Percentiles rank a stretch among this genome's conserved stretches.
Evolutionary conservation across 2,797 vertebrate genomes (phyloP).

Genomic region (Malurus leucopterus): DNA sequence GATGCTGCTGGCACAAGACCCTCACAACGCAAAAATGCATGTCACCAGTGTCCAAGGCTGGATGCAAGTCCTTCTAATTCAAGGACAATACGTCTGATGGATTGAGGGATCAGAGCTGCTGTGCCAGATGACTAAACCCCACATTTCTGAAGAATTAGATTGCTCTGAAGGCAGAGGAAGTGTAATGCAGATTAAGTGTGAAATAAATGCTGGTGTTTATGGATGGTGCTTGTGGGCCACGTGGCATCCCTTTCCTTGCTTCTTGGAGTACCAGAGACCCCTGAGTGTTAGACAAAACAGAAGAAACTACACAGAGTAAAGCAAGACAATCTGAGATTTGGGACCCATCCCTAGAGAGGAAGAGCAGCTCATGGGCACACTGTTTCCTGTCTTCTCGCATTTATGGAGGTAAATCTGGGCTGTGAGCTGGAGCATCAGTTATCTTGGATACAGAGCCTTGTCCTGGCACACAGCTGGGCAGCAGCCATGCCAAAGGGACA

Average conservation of each 20-base stretch:
- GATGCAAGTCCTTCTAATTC: neutral
- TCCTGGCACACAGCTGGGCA: neutral
- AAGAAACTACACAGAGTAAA: neutral
- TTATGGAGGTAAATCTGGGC: neutral
- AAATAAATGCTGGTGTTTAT: neutral
- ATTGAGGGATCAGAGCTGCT: neutral
- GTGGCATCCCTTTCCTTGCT: neutral
- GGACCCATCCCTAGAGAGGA: neutral
- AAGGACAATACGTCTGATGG: neutral
- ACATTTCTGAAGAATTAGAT: neutral
- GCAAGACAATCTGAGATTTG: neutral
- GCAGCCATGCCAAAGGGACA: neutral
- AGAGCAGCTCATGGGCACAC: rapidly evolving
- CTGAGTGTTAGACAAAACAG: neutral
- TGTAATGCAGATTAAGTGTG: neutral
- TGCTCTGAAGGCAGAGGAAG: neutral
- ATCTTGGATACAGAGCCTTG: neutral
- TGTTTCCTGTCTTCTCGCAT: neutral
- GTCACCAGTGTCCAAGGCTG: neutral
- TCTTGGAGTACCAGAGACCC: neutral
- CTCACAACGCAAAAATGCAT: neutral
- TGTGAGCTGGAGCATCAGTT: neutral
- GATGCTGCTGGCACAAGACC: neutral
- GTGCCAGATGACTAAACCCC: neutral
- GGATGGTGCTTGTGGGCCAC: neutral